Percentiles rank a stretch among this genome's conserved stretches.
These are phyloP conservation scores for Taxidea taxus DNA, from an alignment of 2,113 vertebrate genomes.

Conservation along the genomic window DNA sequence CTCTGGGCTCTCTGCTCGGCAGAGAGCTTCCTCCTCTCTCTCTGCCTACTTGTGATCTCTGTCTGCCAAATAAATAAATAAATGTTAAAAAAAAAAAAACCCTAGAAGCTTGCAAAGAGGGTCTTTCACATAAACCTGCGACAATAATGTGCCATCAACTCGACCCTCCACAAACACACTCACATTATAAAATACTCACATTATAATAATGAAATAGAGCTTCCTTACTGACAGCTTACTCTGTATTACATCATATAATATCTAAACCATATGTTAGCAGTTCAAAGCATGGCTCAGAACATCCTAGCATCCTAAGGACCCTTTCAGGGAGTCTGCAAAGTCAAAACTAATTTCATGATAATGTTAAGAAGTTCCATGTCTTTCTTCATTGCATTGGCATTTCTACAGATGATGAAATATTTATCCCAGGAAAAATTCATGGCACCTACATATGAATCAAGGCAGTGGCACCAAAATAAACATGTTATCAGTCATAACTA, in stretches of 20 bases:
- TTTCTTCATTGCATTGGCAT: background rate
- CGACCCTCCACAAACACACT: background rate
- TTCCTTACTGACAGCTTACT: background rate
- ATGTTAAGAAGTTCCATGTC: background rate
- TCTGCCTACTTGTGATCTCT: no score
- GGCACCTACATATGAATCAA: background rate
- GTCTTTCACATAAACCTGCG: background rate
- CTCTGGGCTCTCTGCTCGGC: no score
- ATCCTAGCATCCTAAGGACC: background rate
- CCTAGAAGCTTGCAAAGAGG: background rate
- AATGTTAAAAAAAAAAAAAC: no score
- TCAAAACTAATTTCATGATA: conserved; percentile 14
- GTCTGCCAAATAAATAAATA: no score
- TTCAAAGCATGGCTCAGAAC: background rate
- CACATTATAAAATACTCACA: background rate
- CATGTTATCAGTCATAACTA: no score
- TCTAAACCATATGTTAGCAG: background rate
- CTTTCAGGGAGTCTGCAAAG: background rate
- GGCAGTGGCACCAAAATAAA: background rate
- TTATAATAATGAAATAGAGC: background rate
- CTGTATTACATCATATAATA: background rate
- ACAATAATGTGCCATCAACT: background rate
- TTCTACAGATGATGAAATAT: background rate
- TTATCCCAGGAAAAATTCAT: background rate
- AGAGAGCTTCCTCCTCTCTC: no score